These are phyloP conservation scores for Masnerella sp. DNA, from an alignment of 2,888 invertebrate species.

Conservation along the genomic window DNA sequence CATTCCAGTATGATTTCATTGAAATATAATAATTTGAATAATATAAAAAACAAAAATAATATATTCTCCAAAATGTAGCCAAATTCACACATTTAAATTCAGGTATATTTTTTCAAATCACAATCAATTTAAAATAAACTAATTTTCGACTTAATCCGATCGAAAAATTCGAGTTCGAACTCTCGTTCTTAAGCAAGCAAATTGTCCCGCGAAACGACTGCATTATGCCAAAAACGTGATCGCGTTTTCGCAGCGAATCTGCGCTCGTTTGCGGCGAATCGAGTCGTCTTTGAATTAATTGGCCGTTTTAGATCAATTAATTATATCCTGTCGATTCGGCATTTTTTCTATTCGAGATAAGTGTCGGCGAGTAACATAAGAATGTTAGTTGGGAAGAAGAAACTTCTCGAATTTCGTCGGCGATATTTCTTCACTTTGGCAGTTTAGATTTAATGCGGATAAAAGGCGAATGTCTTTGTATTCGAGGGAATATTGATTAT, in stretches of 20 bases:
- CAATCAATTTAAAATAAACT: too few species aligned
- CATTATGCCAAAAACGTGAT: constrained; percentile 1
- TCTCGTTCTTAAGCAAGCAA: too few species aligned
- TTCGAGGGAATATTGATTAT: constrained; percentile 28
- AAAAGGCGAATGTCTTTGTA: constrained; percentile 43
- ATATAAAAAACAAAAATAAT: too few species aligned
- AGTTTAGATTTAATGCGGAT: constrained; percentile 52
- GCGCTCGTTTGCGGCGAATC: constrained; percentile 25
- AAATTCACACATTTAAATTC: too few species aligned
- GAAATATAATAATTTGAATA: too few species aligned
- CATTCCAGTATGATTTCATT: too few species aligned
- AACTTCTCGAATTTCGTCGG: constrained; percentile 46
- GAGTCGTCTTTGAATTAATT: constrained; percentile 48
- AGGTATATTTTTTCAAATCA: too few species aligned
- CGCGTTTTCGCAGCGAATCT: constrained; percentile 6
- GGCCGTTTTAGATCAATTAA: constrained; percentile 53
- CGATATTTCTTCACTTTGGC: constrained; percentile 49
- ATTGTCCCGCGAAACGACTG: too few species aligned
- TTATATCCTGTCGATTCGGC: constrained; percentile 55
- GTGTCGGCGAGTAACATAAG: constrained; percentile 49
- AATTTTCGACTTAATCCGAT: too few species aligned
- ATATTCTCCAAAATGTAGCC: too few species aligned
- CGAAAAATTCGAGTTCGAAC: too few species aligned
- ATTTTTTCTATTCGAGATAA: constrained; percentile 55
- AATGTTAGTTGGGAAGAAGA: constrained; percentile 53